phyloP scores from a whole-genome alignment of 2,113 vertebrate genomes.

The Leptobrachium ailaonicum region DNA sequence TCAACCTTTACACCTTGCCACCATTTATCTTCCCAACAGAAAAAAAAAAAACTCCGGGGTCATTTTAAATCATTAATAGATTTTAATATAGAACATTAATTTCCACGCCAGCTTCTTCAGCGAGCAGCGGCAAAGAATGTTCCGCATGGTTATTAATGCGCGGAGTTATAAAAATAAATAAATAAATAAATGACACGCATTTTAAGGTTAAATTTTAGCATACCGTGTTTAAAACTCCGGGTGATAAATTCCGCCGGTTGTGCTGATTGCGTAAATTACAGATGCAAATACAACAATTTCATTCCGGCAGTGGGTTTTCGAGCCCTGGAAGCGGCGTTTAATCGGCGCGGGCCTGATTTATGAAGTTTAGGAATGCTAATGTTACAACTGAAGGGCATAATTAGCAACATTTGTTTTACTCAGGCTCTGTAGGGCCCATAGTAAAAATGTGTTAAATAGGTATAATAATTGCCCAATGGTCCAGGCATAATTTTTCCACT shows the following conservation, averaged over 20 bases:
- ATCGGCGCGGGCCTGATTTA: constrained; percentile 1
- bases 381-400: constrained; percentile 1
- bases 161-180: too few relatives aligned
- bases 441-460: constrained; percentile 9
- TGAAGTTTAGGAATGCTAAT: not conserved
- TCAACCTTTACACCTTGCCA: too few relatives aligned
- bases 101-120: not conserved
- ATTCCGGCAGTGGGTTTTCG: not conserved
- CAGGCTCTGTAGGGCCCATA: not conserved
- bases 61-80: not conserved
- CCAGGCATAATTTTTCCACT: not conserved
- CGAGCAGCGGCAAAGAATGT: not conserved
- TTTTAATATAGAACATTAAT: not conserved
- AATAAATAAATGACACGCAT: too few relatives aligned
- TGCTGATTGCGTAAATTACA: constrained; percentile 7
- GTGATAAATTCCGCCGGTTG: not conserved
- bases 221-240: not conserved
- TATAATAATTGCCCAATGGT: not conserved
- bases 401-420: constrained; percentile 1
- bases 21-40: too few relatives aligned
- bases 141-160: too few relatives aligned
- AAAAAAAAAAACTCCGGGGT: too few relatives aligned
- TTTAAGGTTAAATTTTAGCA: not conserved
- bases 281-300: constrained; percentile 15
- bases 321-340: not conserved